Evolutionary conservation across 2,888 invertebrate species (phyloP).

Genomic region (Plebejus melissa): DNA sequence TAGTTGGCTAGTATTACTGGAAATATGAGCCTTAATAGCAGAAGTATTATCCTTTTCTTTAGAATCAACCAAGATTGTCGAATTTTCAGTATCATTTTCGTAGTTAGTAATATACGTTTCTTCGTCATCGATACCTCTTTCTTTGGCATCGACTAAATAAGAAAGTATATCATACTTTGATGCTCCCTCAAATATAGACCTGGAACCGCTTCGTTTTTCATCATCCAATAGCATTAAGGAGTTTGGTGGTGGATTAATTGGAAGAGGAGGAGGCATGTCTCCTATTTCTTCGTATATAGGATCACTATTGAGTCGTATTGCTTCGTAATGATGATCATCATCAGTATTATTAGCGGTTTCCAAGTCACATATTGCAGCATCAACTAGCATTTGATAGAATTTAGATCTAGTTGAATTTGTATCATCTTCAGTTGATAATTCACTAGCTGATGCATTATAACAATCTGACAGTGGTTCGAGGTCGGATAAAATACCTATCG

Average conservation of each 20-base stretch:
- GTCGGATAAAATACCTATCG: constrained; percentile 73
- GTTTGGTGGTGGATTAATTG: constrained; percentile 86
- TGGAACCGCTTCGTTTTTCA: constrained; percentile 83
- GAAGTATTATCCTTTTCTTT: constrained; percentile 78
- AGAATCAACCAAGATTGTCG: constrained; percentile 70
- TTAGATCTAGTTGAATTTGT: constrained; percentile 82
- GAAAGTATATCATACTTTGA: constrained; percentile 94
- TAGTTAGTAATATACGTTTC: constrained; percentile 84
- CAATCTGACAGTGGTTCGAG: constrained; percentile 82
- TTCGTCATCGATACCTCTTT: constrained; percentile 84
- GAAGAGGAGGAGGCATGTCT: constrained; percentile 88
- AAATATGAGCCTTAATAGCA: constrained; percentile 67
- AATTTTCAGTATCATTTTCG: constrained; percentile 72
- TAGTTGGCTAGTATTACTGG: constrained; percentile 86
- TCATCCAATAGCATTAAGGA: constrained; percentile 83
- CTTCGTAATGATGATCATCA: constrained; percentile 86
- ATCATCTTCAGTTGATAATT: constrained; percentile 82
- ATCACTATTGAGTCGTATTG: constrained; percentile 82
- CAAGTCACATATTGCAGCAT: constrained; percentile 84
- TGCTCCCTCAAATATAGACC: constrained; percentile 88
- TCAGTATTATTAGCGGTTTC: constrained; percentile 81
- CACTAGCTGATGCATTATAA: constrained; percentile 84
- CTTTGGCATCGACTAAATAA: constrained; percentile 92
- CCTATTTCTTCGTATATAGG: constrained; percentile 89
- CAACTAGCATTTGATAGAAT: constrained; percentile 86